A percentile compares a stretch with the other conserved stretches of the same genome.
phyloP scores from a whole-genome alignment of 2,113 vertebrate genomes.

The Theropithecus gelada region DNA sequence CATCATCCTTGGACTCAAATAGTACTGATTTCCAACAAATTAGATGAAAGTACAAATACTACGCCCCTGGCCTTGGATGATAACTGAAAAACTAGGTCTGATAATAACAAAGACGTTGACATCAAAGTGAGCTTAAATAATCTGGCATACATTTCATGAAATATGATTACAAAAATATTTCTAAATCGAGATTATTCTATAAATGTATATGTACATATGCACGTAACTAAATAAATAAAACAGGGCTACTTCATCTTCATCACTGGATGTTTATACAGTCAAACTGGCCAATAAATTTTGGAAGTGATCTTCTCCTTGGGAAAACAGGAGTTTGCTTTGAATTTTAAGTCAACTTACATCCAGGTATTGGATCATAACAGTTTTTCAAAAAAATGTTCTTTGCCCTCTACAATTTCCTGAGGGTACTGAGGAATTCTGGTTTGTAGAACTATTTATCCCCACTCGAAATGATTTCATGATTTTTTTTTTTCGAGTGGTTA shows the following conservation, averaged over 20 bases:
- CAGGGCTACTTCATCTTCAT: not conserved
- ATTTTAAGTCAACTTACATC: slow-evolving; percentile 24
- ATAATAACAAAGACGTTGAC: not conserved
- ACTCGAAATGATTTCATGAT: not conserved
- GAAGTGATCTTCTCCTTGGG: not conserved
- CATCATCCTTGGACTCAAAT: not conserved
- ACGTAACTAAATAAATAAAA: slow-evolving; percentile 12
- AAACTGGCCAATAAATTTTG: not conserved
- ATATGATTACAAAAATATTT: not conserved
- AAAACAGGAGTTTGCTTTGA: not conserved
- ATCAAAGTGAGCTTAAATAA: slow-evolving; percentile 28
- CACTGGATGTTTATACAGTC: not conserved
- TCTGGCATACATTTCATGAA: not conserved
- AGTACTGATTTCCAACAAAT: not conserved
- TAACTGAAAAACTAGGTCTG: not conserved
- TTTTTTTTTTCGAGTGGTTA: not conserved
- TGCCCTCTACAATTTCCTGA: slow-evolving; percentile 4
- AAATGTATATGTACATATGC: not conserved
- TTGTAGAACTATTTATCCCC: not conserved
- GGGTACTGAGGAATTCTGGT: not conserved
- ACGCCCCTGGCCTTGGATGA: not conserved
- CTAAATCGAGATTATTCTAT: not conserved
- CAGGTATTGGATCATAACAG: not conserved
- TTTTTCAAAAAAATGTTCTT: not conserved
- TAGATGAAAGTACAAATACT: not conserved